Evolutionary conservation across 2,797 vertebrate genomes (phyloP).

Genomic region (Microtus agrestis): DNA sequence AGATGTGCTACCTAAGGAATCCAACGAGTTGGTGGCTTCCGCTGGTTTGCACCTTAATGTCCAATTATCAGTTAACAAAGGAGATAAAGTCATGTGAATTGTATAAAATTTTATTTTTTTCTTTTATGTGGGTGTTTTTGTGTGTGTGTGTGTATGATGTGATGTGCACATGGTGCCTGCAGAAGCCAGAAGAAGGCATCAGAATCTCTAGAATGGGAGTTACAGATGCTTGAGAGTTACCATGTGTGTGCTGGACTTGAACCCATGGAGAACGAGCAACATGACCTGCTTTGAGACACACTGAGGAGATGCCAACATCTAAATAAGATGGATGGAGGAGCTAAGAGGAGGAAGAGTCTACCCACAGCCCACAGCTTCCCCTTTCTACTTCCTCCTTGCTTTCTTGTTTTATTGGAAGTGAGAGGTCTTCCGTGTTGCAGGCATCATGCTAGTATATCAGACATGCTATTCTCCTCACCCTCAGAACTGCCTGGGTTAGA

Average conservation of each 20-base stretch:
- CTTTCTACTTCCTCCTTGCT: not conserved
- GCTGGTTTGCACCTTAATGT: not conserved
- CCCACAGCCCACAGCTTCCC: not conserved
- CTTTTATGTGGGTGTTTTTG: not conserved
- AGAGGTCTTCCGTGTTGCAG: not conserved
- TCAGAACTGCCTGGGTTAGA: accelerated
- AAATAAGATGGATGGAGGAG: not conserved
- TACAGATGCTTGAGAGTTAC: not conserved
- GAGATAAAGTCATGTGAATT: not conserved
- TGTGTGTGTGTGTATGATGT: not conserved
- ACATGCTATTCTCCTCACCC: accelerated
- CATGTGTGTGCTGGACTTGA: not conserved
- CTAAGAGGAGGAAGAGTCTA: not conserved
- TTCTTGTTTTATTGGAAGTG: not conserved
- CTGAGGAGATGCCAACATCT: not conserved
- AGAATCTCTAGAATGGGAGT: not conserved
- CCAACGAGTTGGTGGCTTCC: not conserved
- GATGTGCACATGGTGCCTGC: not conserved
- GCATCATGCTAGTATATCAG: accelerated
- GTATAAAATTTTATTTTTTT: not conserved
- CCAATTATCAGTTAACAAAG: not conserved
- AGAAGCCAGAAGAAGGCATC: not conserved
- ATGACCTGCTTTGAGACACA: no score
- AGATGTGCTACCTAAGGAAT: no score
- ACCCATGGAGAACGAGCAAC: not conserved